These are phyloP conservation scores for Trachelipus rathkii DNA, from an alignment of 1,140 invertebrate genomes.

Conservation along the genomic window DNA sequence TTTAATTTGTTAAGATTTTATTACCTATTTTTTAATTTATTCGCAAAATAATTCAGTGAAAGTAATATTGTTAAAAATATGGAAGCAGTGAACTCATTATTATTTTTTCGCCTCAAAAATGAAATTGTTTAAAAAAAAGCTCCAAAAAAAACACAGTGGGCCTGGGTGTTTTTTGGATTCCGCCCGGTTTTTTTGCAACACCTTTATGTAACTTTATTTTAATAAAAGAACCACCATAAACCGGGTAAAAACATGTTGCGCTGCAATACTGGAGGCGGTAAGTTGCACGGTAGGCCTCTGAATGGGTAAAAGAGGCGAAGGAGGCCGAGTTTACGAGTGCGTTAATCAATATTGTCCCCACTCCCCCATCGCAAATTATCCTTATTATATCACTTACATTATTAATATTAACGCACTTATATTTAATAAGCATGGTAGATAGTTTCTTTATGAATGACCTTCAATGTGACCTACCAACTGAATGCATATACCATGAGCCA, in stretches of 20 bases:
- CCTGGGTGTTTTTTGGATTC: no score
- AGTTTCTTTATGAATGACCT: neutral
- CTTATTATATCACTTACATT: constrained; percentile 6
- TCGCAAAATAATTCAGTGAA: no score
- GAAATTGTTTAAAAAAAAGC: no score
- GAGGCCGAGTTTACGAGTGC: constrained; percentile 23
- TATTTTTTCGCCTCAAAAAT: no score
- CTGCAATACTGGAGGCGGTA: constrained; percentile 9
- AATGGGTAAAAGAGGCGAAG: constrained; percentile 22
- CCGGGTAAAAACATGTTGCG: neutral
- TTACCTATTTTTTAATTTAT: no score
- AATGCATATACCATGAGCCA: neutral
- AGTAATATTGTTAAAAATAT: no score
- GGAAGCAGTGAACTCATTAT: no score
- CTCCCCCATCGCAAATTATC: constrained; percentile 24
- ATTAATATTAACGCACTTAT: neutral
- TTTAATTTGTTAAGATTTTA: no score
- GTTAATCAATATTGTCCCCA: constrained; percentile 41
- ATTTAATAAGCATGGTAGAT: neutral
- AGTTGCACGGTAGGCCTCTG: constrained; percentile 41
- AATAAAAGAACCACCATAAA: no score
- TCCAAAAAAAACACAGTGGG: no score
- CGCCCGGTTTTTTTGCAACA: no score
- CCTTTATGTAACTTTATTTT: no score
- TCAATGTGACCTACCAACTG: neutral